phyloP scores from a whole-genome alignment of 2,113 vertebrate genomes.

The Zosterops borbonicus region DNA sequence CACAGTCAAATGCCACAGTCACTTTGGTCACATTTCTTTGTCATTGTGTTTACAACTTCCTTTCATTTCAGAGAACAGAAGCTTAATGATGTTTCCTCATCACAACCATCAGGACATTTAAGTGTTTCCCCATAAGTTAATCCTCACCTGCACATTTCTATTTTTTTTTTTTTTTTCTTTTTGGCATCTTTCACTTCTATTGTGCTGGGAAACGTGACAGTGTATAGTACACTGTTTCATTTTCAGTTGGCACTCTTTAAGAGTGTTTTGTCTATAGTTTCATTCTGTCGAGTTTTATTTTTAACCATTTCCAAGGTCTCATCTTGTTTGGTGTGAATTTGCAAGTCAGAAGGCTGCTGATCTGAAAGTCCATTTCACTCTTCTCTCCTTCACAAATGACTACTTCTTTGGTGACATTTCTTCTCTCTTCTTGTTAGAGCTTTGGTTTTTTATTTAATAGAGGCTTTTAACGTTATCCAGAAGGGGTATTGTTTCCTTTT shows the following conservation, averaged over 20 bases:
- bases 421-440: neutral
- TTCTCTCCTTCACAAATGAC: neutral
- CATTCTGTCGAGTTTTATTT: neutral
- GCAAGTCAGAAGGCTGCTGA: neutral
- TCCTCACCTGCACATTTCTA: slow-evolving; percentile 14
- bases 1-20: neutral
- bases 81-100: slow-evolving; percentile 41
- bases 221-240: neutral
- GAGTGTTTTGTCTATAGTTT: neutral
- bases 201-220: neutral
- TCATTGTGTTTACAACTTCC: slow-evolving; percentile 51
- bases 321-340: neutral
- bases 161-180: neutral
- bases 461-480: neutral
- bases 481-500: neutral
- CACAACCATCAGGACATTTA: neutral
- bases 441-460: neutral
- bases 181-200: slow-evolving; percentile 15
- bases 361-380: neutral
- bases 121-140: slow-evolving; percentile 43
- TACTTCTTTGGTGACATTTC: neutral
- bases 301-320: neutral
- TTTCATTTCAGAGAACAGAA: slow-evolving; percentile 27
- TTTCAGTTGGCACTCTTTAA: slow-evolving; percentile 3
- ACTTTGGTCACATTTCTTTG: neutral